Evolutionary conservation across 2,113 vertebrate species (phyloP).

Genomic region (Hoplias malabaricus): DNA sequence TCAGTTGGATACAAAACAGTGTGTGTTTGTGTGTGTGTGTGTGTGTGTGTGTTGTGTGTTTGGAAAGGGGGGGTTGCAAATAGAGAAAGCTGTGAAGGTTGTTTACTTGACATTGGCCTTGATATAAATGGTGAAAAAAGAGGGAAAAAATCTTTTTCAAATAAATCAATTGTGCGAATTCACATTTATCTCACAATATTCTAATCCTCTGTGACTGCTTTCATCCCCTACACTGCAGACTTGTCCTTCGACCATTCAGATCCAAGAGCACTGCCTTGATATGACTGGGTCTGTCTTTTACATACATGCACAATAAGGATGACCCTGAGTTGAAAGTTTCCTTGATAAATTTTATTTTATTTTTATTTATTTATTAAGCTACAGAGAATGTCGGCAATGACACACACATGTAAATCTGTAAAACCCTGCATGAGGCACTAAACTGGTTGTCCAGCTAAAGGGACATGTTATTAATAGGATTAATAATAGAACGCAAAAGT

Average conservation of each 20-base stretch:
- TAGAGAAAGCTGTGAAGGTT: conserved; percentile 42
- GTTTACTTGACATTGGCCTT: conserved; percentile 57
- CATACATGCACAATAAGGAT: conserved; percentile 24
- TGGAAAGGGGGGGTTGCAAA: background rate
- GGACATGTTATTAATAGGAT: background rate
- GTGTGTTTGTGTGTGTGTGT: conserved; percentile 22
- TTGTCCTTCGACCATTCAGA: conserved; percentile 50
- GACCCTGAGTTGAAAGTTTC: conserved; percentile 47
- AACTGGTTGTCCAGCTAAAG: too few relatives aligned
- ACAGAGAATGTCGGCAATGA: background rate
- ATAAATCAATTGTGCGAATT: conserved; percentile 52
- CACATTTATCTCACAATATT: conserved; percentile 45
- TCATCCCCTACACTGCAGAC: conserved; percentile 47
- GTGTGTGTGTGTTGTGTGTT: background rate
- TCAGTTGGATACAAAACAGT: conserved; percentile 29
- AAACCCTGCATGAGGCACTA: background rate
- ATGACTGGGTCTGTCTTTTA: conserved; percentile 41
- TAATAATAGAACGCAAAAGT: background rate
- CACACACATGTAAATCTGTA: background rate
- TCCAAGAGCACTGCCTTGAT: conserved; percentile 39
- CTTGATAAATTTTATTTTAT: conserved; percentile 8
- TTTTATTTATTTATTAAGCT: background rate
- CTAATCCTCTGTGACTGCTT: conserved; percentile 38
- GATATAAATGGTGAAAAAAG: conserved; percentile 51
- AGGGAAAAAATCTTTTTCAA: conserved; percentile 29